Base-by-base conservation (phyloP, 1,140 invertebrate genomes). In the Drosophila sucinea region DNA sequence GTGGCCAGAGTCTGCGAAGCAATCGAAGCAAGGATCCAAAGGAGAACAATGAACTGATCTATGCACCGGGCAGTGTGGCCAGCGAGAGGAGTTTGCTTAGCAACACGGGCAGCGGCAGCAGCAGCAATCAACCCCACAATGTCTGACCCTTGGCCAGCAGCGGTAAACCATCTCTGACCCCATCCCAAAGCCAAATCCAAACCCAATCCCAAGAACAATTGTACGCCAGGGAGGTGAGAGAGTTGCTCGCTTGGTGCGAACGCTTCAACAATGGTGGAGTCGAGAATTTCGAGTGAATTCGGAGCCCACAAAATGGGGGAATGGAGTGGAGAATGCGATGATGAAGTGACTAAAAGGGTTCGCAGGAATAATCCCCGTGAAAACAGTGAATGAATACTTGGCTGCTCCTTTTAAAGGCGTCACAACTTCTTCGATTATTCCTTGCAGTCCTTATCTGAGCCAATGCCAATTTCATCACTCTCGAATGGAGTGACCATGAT, bases 41-140 rank as follows among this genome's bases (percentile, higher is more conserved):
- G 68, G 87, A 87, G 61, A 76, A 79, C 41, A 79, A 33, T 29
- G 87, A 92, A 41, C 64, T 92, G 75, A 92, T 92, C 74, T 92
- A 92, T 66, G 91, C 91, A 3, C 91, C 91, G 3, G 83, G 90
- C 35, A 92, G 91, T 47, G 90, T 92, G 64, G 91, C 91, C 60
- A 92, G 91, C 38, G 90, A 91, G 73, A 70, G 90, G 47, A 91
- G 90, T 56, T 56, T 91, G 57, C 27, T 91, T 27, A 91, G 90
- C 77, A 91, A 91, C 35, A 81, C 90, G 27, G 90, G 90, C 33
- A 91, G 90, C 54, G 83, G 86, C 71, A 87, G 67, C 79, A 84
- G 89, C 71, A 82, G 79, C 71, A 87, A 66, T 78, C 79, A 23
- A 67, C 73, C 6, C 58, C 90, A 91, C 73, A 91, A 86, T 84